These are phyloP conservation scores for Amphipoea oculea DNA, from an alignment of 2,888 invertebrate genomes.

Conservation along the genomic window DNA sequence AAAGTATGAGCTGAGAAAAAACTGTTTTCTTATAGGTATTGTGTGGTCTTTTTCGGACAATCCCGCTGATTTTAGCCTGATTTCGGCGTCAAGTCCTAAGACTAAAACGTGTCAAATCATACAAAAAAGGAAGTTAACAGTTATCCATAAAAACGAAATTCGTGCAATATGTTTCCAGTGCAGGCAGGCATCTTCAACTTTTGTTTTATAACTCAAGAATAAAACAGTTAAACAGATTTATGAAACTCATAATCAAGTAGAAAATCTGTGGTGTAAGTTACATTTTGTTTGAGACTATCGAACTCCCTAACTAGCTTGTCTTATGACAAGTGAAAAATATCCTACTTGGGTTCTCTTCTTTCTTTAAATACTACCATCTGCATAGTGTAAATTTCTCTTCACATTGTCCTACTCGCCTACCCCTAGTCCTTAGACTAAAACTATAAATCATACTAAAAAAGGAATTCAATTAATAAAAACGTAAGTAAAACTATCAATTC, in stretches of 20 bases:
- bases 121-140: too few relatives aligned
- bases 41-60: too few relatives aligned
- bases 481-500: constrained; percentile 35
- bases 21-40: too few relatives aligned
- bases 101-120: too few relatives aligned
- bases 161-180: too few relatives aligned
- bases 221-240: not conserved
- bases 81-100: too few relatives aligned
- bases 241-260: not conserved
- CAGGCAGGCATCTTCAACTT: too few relatives aligned
- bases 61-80: too few relatives aligned
- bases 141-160: too few relatives aligned
- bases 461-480: constrained; percentile 11
- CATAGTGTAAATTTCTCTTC: not conserved
- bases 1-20: too few relatives aligned
- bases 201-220: too few relatives aligned
- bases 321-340: not conserved
- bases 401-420: not conserved
- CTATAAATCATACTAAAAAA: not conserved
- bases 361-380: not conserved
- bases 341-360: not conserved
- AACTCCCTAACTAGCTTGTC: not conserved
- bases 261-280: not conserved
- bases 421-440: not conserved
- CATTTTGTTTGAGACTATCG: not conserved